Percentiles rank a stretch among this genome's conserved stretches.
phyloP scores from a whole-genome alignment of 2,888 invertebrate genomes.

The Sinhomidia bicolor region DNA sequence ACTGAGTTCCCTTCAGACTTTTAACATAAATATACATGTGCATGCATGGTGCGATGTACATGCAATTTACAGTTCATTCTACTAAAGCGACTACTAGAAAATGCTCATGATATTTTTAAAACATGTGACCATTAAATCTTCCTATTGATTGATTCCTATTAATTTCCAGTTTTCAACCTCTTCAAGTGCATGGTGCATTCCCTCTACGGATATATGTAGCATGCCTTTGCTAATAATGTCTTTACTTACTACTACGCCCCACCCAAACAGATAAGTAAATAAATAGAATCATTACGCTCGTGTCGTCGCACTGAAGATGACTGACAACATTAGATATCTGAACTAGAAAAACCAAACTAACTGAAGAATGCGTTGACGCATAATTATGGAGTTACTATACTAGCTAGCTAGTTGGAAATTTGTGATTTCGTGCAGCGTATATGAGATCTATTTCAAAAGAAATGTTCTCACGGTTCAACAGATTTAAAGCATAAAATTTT shows the following conservation, averaged over 20 bases:
- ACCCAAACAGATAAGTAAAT: background rate
- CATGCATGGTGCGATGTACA: background rate
- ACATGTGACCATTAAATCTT: slow-evolving; percentile 14
- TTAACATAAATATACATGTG: slow-evolving; percentile 13
- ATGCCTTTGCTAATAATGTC: too few species aligned
- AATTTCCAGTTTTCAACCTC: too few species aligned
- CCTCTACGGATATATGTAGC: too few species aligned
- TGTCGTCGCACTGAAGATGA: too few species aligned
- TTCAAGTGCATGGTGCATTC: too few species aligned
- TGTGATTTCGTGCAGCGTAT: background rate
- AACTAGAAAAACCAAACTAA: background rate
- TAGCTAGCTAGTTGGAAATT: background rate
- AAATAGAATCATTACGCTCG: background rate
- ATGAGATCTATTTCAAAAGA: background rate
- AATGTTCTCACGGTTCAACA: background rate
- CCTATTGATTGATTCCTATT: background rate
- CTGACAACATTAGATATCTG: background rate
- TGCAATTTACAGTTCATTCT: slow-evolving; percentile 17
- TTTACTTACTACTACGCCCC: background rate
- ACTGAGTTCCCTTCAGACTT: background rate
- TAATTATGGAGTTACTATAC: background rate
- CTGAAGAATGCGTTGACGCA: background rate
- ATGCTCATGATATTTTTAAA: slow-evolving; percentile 35
- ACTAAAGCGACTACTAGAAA: slow-evolving; percentile 28
- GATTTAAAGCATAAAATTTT: background rate